Base-by-base conservation (phyloP, 1,140 invertebrate genomes). In the Homalodisca vitripennis region DNA sequence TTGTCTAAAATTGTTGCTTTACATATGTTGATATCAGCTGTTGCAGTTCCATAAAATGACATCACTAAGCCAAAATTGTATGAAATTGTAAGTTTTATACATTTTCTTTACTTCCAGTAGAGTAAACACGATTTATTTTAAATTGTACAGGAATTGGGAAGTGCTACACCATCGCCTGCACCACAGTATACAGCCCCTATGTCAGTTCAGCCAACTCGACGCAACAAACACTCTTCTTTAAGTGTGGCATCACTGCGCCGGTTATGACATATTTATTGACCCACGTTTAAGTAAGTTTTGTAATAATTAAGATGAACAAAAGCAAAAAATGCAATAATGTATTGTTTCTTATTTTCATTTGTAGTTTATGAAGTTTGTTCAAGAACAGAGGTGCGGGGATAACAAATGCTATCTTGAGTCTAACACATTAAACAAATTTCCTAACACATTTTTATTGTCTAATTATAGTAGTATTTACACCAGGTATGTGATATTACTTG, bases 131-230 rank as follows among this genome's bases (percentile, higher is more conserved):
- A n/a, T 51, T 20, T 12, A 3, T 51, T 20, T 22, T 51, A 3
- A 3, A 88, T 73, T 86, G 84, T 71, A 79, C 81, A 78, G 84
- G 82, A 79, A 80, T 82, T 78, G 79, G 84, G 63, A 79, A 83
- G 85, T 79, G 83, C 78, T 72, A 84, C 84, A 79, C 82, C 90
- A 73, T 84, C 89, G 73, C 89, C 66, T 10, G 63, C 68, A 31
- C 65, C 68, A n/a, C n/a, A n/a, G n/a, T n/a, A n/a, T 46, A 53
- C 55, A 12, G 60, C 90, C 73, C 90, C 90, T 51, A 85, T 92
- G 79, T 92, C 91, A 67, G 90, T 92, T 74, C 90, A 92, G 79
- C 90, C 90, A 68, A 91, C 87, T 66, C 85, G 90, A 76, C 92
- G 92, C 80, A 82, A 86, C 71, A 89, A 89, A 81, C 80, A 83